Evolutionary conservation across 1,140 invertebrate species (phyloP).

Genomic region (Megalonaias nervosa): DNA sequence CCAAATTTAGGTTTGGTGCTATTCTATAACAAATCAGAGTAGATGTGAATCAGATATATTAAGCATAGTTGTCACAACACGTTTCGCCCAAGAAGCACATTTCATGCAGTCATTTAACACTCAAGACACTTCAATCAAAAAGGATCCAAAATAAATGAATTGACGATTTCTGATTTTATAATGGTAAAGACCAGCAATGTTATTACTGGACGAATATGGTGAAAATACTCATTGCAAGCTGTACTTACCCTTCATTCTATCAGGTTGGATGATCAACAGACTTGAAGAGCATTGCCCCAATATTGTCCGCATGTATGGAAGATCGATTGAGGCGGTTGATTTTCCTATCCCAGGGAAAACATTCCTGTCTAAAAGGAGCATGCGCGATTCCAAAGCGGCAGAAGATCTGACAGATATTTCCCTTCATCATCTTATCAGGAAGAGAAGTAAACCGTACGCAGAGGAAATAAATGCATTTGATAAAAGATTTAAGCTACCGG

Average conservation of each 20-base stretch:
- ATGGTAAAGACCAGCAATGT: no score
- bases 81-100: no score
- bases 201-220: no score
- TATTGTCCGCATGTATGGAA: conserved; percentile 54
- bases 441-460: conserved; percentile 43
- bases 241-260: conserved; percentile 3
- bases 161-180: no score
- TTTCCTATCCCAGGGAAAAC: conserved; percentile 49
- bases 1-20: no score
- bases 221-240: neutral
- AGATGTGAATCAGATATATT: no score
- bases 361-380: conserved; percentile 11
- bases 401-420: conserved; percentile 35
- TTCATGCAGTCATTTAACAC: no score
- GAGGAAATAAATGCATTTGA: conserved; percentile 47
- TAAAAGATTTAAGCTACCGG: conserved; percentile 26
- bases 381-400: conserved; percentile 26
- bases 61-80: no score
- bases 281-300: conserved; percentile 40
- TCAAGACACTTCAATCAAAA: no score
- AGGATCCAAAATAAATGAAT: no score
- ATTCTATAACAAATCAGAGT: no score
- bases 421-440: conserved; percentile 52
- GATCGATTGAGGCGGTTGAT: conserved; percentile 41
- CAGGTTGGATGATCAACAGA: conserved; percentile 43